Evolutionary conservation across 2,888 invertebrate genomes (phyloP).

Genomic region (Chloroclystis v-ata): DNA sequence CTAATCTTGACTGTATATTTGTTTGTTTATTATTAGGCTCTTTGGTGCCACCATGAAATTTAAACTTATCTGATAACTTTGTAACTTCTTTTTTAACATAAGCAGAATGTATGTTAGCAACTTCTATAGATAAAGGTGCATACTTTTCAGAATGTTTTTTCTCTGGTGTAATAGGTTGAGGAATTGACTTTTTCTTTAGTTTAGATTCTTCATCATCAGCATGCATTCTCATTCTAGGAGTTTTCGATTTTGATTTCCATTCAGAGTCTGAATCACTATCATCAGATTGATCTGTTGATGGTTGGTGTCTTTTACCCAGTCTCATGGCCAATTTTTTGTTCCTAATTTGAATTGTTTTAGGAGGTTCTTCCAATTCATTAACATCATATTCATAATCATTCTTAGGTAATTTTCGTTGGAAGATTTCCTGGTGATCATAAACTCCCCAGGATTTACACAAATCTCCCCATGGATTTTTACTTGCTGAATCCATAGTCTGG

Average conservation of each 20-base stretch:
- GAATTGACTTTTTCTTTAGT: conserved; percentile 48
- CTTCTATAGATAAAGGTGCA: conserved; percentile 68
- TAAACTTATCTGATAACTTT: conserved; percentile 63
- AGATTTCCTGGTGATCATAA: conserved; percentile 80
- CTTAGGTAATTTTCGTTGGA: conserved; percentile 52
- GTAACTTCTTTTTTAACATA: conserved; percentile 50
- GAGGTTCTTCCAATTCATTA: conserved; percentile 38
- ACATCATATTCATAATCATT: conserved; percentile 47
- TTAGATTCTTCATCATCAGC: conserved; percentile 91
- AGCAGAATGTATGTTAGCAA: conserved; percentile 50
- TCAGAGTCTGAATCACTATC: conserved; percentile 73
- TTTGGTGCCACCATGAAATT: conserved; percentile 37
- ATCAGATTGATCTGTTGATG: conserved; percentile 46
- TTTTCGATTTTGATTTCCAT: conserved; percentile 80
- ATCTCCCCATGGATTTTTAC: conserved; percentile 86
- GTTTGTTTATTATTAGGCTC: conserved; percentile 22
- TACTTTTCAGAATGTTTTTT: conserved; percentile 37
- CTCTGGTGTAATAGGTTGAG: conserved; percentile 31
- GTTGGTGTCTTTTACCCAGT: conserved; percentile 53
- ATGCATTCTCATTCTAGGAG: conserved; percentile 89
- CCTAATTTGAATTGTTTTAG: conserved; percentile 46
- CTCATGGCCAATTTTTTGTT: conserved; percentile 64
- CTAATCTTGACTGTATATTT: conserved; percentile 56
- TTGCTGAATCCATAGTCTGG: conserved; percentile 43
- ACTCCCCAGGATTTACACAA: conserved; percentile 84